phyloP scores from a whole-genome alignment of 2,113 vertebrate species.

The Lates calcarifer region DNA sequence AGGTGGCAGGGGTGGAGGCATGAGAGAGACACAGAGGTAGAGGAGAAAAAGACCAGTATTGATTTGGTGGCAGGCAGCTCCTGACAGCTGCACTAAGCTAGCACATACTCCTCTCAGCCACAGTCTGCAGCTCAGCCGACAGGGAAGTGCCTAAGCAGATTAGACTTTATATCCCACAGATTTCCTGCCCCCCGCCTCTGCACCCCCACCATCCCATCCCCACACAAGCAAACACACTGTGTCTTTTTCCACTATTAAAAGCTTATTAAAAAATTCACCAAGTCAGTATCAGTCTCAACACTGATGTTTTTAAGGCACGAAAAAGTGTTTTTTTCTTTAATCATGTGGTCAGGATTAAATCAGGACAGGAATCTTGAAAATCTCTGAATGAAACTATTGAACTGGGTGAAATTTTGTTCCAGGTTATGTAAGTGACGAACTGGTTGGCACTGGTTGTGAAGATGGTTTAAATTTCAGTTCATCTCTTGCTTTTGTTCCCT shows the following conservation, averaged over 20 bases:
- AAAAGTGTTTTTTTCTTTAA: no score
- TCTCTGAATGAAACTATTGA: not conserved
- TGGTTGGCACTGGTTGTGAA: not conserved
- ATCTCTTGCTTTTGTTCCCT: not conserved
- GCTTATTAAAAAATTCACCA: not conserved
- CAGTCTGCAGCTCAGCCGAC: slow-evolving; percentile 58
- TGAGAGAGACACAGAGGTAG: slow-evolving; percentile 24
- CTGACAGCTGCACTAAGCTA: slow-evolving; percentile 74
- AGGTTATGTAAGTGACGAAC: no score
- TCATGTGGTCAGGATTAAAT: no score
- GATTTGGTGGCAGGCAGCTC: slow-evolving; percentile 69
- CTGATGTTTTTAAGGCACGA: no score
- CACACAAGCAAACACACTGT: not conserved
- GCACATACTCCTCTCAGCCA: slow-evolving; percentile 47
- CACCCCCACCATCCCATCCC: not conserved
- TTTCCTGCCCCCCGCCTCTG: slow-evolving; percentile 51
- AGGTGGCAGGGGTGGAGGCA: slow-evolving; percentile 8
- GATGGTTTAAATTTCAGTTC: not conserved
- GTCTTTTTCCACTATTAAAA: slow-evolving; percentile 12
- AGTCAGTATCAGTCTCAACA: not conserved
- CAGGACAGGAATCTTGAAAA: not conserved
- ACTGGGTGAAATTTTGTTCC: not conserved
- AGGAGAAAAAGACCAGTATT: slow-evolving; percentile 62
- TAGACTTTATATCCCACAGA: slow-evolving; percentile 70
- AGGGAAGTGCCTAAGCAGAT: slow-evolving; percentile 71